These are phyloP conservation scores for Macrochelys suwanniensis DNA, from an alignment of 2,797 vertebrate species.

Conservation along the genomic window DNA sequence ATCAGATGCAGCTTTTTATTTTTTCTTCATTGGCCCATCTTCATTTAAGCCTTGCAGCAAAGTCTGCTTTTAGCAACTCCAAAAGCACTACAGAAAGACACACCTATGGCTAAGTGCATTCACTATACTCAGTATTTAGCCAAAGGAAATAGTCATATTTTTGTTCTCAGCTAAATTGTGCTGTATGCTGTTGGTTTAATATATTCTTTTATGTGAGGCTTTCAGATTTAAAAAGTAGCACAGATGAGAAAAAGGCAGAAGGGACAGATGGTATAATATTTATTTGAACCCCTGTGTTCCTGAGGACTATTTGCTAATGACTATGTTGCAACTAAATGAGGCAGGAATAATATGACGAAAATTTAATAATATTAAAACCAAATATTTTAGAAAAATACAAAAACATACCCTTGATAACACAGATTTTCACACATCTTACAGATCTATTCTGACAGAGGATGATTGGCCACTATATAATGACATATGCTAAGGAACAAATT, in stretches of 20 bases:
- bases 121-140: slow-evolving; percentile 13
- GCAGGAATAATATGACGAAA: background rate
- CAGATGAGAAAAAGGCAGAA: background rate
- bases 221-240: background rate
- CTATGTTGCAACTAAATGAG: background rate
- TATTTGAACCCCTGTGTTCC: background rate
- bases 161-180: background rate
- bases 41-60: slow-evolving; percentile 44
- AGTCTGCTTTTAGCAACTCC: slow-evolving; percentile 37
- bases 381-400: background rate
- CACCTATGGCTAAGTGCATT: background rate
- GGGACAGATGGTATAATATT: background rate
- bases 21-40: background rate
- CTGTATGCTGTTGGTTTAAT: background rate
- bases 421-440: background rate
- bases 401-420: background rate
- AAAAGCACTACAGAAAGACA: background rate
- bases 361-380: background rate
- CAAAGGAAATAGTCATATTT: background rate
- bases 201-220: background rate
- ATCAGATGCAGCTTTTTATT: background rate
- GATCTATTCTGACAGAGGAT: background rate
- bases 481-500: background rate
- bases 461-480: background rate
- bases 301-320: background rate